Base-by-base conservation (phyloP, 1,140 invertebrate genomes). In the Micrasema longulum region DNA sequence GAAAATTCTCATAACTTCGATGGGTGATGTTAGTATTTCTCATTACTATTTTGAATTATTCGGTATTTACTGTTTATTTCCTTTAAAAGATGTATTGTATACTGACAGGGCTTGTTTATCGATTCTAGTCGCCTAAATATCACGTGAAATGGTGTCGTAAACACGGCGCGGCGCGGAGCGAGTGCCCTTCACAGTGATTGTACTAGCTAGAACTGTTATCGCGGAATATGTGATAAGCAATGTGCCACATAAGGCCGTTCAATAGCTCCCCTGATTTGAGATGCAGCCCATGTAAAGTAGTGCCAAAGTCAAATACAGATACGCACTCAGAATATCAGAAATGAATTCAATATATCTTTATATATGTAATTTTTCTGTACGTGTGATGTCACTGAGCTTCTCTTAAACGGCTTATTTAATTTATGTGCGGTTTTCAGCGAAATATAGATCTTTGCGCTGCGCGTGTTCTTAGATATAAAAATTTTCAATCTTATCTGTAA, bases 101-200 rank as follows among this genome's bases (percentile, higher is more conserved):
- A 48, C 1, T 20, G 5, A 45, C 11, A 48, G 4, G 9, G 20
- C 12, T 11, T 6, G 55, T 60, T 60, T 38, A 60, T 53, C 11
- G 35, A 41, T 60, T 60, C 55, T 60, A 38, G 55, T 60, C 55
- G 55, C 55, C 55, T 60, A 60, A 60, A 60, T 10, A 38, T 60
- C 31, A 60, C 55, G 55, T 60, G 55, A 60, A 41, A 11, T 57
- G 11, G 14, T 38, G 55, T 60, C 35, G 55, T 38, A 38, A 60
- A 60, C 55, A 38, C 18, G 26, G 12, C 31, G 53, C 16, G 31
- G 14, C 50, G 9, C 18, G 16, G 14, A 14, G 22, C 14, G 22
- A 50, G 11, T 22, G 23, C 12, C 52, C 22, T 53, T 60, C 53
- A 14, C 50, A 2, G 55, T 31, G 55, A 22, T 20, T 6, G 2